Conservation (phyloP, 35 echinoderm and acorn worm genomes). For the Ptychodera flava region DNA sequence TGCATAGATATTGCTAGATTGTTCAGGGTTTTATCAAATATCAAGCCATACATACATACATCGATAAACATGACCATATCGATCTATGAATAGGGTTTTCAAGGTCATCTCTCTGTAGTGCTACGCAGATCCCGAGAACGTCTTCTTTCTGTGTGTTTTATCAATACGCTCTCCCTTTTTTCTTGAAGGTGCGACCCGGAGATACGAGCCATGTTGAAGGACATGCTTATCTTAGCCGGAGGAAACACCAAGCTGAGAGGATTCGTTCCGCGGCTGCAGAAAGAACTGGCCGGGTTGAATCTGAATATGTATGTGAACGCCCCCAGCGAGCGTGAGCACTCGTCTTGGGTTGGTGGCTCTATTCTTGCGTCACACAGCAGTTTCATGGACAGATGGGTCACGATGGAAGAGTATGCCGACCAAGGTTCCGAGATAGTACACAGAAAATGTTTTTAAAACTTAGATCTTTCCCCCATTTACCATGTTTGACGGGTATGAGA, state of each 20-base stretch:
- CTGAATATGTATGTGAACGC: slow-evolving; percentile 43
- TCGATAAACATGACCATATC: too few species aligned
- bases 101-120: too few species aligned
- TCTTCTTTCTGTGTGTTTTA: too few species aligned
- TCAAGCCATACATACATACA: too few species aligned
- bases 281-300: slow-evolving; percentile 38
- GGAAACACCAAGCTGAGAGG: slow-evolving; percentile 79
- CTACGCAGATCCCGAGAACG: too few species aligned
- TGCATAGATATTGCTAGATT: too few species aligned
- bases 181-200: not conserved
- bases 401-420: slow-evolving; percentile 46
- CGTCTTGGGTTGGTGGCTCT: slow-evolving; percentile 73
- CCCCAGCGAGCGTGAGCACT: slow-evolving; percentile 46
- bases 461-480: too few species aligned
- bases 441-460: slow-evolving; percentile 37
- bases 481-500: too few species aligned
- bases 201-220: not conserved
- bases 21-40: too few species aligned
- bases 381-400: slow-evolving; percentile 40
- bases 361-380: slow-evolving; percentile 52
- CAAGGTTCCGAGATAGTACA: slow-evolving; percentile 55
- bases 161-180: too few species aligned
- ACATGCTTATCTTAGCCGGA: slow-evolving; percentile 45
- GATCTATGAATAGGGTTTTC: too few species aligned
- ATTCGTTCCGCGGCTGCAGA: slow-evolving; percentile 56